Evolutionary conservation across 2,113 vertebrate species (phyloP).

Genomic region (Pungitius pungitius): DNA sequence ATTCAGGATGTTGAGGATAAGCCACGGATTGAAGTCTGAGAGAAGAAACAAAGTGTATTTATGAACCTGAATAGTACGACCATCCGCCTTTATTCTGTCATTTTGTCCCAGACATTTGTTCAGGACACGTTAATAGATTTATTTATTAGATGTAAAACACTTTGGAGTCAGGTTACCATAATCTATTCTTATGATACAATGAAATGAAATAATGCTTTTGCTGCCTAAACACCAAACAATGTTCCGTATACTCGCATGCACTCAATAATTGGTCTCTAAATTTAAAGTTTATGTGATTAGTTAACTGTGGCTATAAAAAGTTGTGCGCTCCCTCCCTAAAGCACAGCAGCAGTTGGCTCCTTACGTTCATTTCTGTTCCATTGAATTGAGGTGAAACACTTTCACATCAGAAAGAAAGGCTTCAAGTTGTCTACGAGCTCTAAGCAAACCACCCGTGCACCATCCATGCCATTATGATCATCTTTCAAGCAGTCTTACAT

Average conservation of each 20-base stretch:
- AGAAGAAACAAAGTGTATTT: slow-evolving; percentile 12
- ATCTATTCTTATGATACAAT: slow-evolving; percentile 14
- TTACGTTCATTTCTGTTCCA: background rate
- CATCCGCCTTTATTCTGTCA: slow-evolving; percentile 30
- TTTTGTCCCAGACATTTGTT: slow-evolving; percentile 36
- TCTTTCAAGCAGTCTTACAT: background rate
- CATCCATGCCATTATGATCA: background rate
- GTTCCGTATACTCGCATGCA: background rate
- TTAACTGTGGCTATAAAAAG: slow-evolving; percentile 8
- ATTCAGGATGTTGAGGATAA: slow-evolving; percentile 7
- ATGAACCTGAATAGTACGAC: slow-evolving; percentile 25
- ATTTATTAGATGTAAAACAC: background rate
- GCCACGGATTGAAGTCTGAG: background rate
- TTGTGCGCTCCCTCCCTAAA: background rate
- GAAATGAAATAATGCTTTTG: background rate
- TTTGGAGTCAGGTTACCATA: slow-evolving; percentile 2
- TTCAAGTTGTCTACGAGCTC: background rate
- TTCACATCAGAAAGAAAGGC: background rate
- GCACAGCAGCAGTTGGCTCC: background rate
- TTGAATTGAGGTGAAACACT: background rate
- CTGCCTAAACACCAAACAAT: slow-evolving; percentile 4
- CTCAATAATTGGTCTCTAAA: slow-evolving; percentile 21
- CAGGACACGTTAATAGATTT: slow-evolving; percentile 24
- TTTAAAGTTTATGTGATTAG: slow-evolving; percentile 15
- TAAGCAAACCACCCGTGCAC: background rate